Evolutionary conservation across 2,888 invertebrate species (phyloP).

Genomic region (Nudaria mundana): DNA sequence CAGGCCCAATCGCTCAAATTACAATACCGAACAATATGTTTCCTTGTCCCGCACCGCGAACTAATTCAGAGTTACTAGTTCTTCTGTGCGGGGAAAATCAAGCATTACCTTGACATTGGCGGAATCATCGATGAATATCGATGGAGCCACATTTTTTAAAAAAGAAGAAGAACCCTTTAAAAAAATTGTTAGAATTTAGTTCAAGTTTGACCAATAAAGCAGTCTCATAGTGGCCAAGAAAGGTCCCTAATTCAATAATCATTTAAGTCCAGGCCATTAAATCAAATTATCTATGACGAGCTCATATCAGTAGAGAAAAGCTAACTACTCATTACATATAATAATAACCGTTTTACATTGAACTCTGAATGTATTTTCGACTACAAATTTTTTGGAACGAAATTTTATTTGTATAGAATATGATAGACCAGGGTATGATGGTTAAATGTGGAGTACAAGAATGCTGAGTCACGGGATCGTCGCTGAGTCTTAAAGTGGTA

Average conservation of each 20-base stretch:
- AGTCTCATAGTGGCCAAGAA: not conserved
- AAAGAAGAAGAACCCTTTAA: too few relatives aligned
- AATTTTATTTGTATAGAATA: slow-evolving; percentile 1
- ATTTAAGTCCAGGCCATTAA: slow-evolving; percentile 61
- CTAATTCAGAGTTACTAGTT: too few relatives aligned
- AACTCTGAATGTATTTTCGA: slow-evolving; percentile 20
- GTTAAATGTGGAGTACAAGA: slow-evolving; percentile 47
- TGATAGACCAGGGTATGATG: slow-evolving; percentile 28
- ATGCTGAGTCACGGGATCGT: slow-evolving; percentile 62
- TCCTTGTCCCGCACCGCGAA: too few relatives aligned
- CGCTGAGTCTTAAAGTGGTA: slow-evolving; percentile 56
- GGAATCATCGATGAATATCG: too few relatives aligned
- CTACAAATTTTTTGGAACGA: too few relatives aligned
- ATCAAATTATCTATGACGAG: slow-evolving; percentile 78
- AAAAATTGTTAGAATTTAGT: too few relatives aligned
- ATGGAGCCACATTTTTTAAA: too few relatives aligned
- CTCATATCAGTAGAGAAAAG: slow-evolving; percentile 69
- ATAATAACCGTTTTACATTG: slow-evolving; percentile 42
- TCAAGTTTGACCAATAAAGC: not conserved
- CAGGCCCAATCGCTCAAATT: too few relatives aligned
- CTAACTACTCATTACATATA: slow-evolving; percentile 68
- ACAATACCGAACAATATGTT: too few relatives aligned
- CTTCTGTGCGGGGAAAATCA: too few relatives aligned
- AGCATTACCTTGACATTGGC: too few relatives aligned
- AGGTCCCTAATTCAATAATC: slow-evolving; percentile 72